These are phyloP conservation scores for Itoplectis maculator DNA, from an alignment of 2,888 invertebrate species.

Conservation along the genomic window DNA sequence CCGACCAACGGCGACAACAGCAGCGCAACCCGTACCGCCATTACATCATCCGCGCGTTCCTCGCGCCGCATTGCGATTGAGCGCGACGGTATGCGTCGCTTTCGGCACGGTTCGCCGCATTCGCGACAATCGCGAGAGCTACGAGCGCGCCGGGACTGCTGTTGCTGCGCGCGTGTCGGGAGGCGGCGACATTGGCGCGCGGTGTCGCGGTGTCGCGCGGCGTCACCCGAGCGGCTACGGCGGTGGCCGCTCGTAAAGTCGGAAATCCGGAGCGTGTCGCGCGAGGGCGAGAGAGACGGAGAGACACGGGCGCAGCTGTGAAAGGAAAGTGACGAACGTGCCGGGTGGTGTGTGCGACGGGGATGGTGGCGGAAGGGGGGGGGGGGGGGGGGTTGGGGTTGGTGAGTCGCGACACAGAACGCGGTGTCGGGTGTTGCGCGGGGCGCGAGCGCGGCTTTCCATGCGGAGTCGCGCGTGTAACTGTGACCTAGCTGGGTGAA, in stretches of 20 bases:
- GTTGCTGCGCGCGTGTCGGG: too few relatives aligned
- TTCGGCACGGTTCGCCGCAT: conserved; percentile 18
- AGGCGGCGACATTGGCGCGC: neutral
- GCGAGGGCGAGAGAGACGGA: conserved; percentile 35
- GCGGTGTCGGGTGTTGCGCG: conserved; percentile 1
- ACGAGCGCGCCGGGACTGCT: conserved; percentile 28
- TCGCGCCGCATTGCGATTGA: conserved; percentile 34
- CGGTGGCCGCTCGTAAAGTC: conserved; percentile 54
- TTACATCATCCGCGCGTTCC: conserved; percentile 48
- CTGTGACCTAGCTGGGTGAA: conserved; percentile 15
- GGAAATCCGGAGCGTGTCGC: conserved; percentile 54
- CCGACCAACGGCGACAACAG: too few relatives aligned
- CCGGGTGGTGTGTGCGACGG: too few relatives aligned
- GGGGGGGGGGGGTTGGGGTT: too few relatives aligned
- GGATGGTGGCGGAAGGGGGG: too few relatives aligned
- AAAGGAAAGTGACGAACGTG: conserved; percentile 41
- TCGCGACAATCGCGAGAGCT: conserved; percentile 49
- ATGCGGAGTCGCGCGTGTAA: conserved; percentile 10
- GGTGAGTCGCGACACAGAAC: conserved; percentile 1
- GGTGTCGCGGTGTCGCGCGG: neutral
- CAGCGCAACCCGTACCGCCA: neutral
- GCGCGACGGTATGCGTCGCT: conserved; percentile 32
- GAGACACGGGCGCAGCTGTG: conserved; percentile 8
- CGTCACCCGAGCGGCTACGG: too few relatives aligned
- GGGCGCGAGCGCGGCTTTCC: neutral